A percentile compares a stretch with the other conserved stretches of the same genome.
Conservation (phyloP, 2,797 vertebrate genomes). For the Liparis tanakae region DNA sequence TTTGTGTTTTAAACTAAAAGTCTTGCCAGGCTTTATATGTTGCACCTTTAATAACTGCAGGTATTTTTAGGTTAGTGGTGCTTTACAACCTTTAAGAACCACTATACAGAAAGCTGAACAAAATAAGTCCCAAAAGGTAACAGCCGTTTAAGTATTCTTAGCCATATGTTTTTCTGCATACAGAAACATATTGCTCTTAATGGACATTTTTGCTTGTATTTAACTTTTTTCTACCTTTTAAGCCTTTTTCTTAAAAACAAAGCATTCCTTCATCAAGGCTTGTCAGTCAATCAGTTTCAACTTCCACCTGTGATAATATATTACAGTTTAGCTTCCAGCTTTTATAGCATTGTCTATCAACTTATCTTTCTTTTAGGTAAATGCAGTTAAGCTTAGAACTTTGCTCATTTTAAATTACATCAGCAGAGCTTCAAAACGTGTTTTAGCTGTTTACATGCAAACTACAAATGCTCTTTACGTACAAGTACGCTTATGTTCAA, state of each 20-base stretch:
- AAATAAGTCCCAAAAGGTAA: background rate
- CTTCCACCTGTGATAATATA: background rate
- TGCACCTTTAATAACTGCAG: constrained; percentile 1
- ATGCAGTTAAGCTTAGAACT: too few species aligned
- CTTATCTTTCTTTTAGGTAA: too few species aligned
- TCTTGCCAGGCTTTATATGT: background rate
- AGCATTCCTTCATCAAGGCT: background rate
- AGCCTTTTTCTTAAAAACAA: background rate
- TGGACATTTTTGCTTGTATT: background rate
- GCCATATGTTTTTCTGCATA: background rate
- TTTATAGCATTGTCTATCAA: background rate
- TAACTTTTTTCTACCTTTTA: background rate
- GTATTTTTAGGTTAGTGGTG: background rate
- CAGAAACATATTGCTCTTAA: background rate
- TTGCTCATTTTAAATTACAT: too few species aligned
- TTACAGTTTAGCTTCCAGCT: background rate
- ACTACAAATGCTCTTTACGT: background rate
- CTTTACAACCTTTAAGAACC: background rate
- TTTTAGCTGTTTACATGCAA: too few species aligned
- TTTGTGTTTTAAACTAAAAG: background rate
- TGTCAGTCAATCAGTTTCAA: background rate
- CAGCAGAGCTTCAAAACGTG: too few species aligned
- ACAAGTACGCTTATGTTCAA: background rate
- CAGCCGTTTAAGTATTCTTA: background rate
- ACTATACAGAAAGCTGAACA: background rate